Conservation (phyloP, 1,140 invertebrate genomes). For the Drosophila pruinosa region DNA sequence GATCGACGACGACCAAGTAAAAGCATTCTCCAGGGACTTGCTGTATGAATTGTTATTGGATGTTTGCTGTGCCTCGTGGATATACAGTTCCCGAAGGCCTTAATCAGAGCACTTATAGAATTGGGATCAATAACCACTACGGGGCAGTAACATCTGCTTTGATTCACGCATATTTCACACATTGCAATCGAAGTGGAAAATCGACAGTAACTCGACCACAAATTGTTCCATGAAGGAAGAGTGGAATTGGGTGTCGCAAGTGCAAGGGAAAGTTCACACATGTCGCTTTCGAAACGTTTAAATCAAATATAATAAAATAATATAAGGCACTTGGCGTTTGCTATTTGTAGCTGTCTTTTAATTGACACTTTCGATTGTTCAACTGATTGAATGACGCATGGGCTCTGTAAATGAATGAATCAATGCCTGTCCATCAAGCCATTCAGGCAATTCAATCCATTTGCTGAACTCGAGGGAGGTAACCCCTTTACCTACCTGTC, state of each 20-base stretch:
- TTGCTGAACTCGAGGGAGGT: background rate
- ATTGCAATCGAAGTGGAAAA: conserved; percentile 44
- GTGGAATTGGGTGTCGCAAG: background rate
- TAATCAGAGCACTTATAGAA: conserved; percentile 56
- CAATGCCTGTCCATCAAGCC: conserved; percentile 62
- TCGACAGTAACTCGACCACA: conserved; percentile 59
- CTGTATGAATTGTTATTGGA: conserved; percentile 23
- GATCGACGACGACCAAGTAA: conserved; percentile 19
- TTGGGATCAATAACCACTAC: conserved; percentile 61
- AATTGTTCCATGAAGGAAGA: conserved; percentile 18
- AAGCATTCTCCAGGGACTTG: conserved; percentile 41
- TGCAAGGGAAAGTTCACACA: conserved; percentile 32
- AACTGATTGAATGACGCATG: conserved; percentile 35
- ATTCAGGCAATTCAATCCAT: conserved; percentile 17
- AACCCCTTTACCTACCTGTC: conserved; percentile 8
- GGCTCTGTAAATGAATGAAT: conserved; percentile 21
- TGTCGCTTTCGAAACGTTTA: conserved; percentile 53
- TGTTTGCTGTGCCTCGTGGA: conserved; percentile 43
- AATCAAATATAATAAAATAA: conserved; percentile 74
- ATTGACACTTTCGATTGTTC: conserved; percentile 75
- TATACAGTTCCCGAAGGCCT: conserved; percentile 37
- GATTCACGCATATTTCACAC: conserved; percentile 54
- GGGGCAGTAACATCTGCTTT: conserved; percentile 61
- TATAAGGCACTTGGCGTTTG: conserved; percentile 48
- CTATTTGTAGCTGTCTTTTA: conserved; percentile 51